Base-by-base conservation (phyloP, 2,113 vertebrate genomes). In the Bufo gargarizans region DNA sequence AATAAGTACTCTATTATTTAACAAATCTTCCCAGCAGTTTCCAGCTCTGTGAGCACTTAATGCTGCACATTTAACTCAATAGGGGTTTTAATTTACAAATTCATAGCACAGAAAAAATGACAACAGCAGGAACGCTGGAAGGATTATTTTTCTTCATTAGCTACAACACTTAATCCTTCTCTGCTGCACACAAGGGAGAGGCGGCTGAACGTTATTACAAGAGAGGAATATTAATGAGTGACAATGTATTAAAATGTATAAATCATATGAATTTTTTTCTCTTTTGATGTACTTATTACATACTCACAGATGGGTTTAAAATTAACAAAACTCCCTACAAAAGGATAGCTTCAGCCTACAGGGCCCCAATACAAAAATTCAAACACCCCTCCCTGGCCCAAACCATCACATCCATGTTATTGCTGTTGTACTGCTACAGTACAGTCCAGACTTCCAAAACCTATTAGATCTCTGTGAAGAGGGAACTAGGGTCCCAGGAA, bases 61-160 rank as follows among this genome's bases (percentile, higher is more conserved):
- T 1, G 43, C 61, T 49, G 33, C 43, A 67, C 19, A 13, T 20
- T 82, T 63, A 45, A 63, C 58, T 61, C 59, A 80, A 58, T 58
- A 43, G 61, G 59, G 61, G 58, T 4, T 47, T 50, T 47, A 19
- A 67, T 83, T 49, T 67, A 67, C 45, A 83, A 19, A 83, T 67
- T 67, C 47, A 67, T 49, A 10, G 17, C 45, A 65, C 16, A 45
- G 72, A 49, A 49, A 76, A n/a, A 59, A 65, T 5, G 6, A 10
- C 43, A 17, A 45, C 3, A n/a, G n/a, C 11, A 58, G 43, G 33
- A 47, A 43, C 22, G 33, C 8, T 11, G 79, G n/a, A 8, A 4
- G 58, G 79, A 82, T 82, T 79, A 79, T 79, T 50, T 77, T 19
- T 53, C 74, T 77, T 77, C 20, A 77, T 77, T 77, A 77, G 74